Conservation (phyloP, 2,797 vertebrate genomes). For the Clarias laeviceps region DNA sequence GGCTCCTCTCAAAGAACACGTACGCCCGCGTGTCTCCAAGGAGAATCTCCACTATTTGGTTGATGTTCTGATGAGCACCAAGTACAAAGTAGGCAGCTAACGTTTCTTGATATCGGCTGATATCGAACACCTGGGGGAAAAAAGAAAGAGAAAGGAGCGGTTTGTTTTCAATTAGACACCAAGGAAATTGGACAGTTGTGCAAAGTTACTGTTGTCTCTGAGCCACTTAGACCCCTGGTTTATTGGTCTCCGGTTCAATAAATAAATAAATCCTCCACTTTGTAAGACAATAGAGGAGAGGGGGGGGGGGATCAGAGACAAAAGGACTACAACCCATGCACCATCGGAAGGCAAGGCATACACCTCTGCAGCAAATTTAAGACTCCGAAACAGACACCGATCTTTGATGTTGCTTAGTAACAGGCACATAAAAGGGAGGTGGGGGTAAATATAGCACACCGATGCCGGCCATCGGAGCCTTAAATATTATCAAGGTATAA, state of each 20-base stretch:
- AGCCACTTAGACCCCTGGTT: not conserved
- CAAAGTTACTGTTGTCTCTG: conserved; percentile 21
- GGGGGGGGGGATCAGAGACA: conserved; percentile 43
- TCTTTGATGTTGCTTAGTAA: conserved; percentile 61
- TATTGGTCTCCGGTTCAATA: not conserved
- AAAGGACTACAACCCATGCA: conserved; percentile 50
- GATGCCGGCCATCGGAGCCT: conserved; percentile 41
- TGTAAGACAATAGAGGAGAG: conserved; percentile 36
- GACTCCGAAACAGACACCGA: conserved; percentile 61
- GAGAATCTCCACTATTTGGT: conserved; percentile 97
- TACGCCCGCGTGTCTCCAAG: conserved; percentile 95
- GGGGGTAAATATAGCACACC: conserved; percentile 52
- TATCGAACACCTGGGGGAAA: conserved; percentile 89
- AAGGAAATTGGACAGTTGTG: conserved; percentile 11
- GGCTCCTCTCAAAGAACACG: conserved; percentile 96
- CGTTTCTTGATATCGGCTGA: conserved; percentile 96
- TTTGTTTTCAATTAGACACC: conserved; percentile 34
- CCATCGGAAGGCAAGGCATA: conserved; percentile 46
- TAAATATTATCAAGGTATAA: conserved; percentile 49
- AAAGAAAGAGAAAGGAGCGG: conserved; percentile 46
- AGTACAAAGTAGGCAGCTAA: conserved; percentile 96
- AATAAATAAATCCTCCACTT: conserved; percentile 7
- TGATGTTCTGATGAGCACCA: conserved; percentile 94
- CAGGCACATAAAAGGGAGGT: conserved; percentile 56
- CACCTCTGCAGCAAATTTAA: conserved; percentile 50